phyloP scores from a whole-genome alignment of 2,113 vertebrate species.

The Mirounga angustirostris region DNA sequence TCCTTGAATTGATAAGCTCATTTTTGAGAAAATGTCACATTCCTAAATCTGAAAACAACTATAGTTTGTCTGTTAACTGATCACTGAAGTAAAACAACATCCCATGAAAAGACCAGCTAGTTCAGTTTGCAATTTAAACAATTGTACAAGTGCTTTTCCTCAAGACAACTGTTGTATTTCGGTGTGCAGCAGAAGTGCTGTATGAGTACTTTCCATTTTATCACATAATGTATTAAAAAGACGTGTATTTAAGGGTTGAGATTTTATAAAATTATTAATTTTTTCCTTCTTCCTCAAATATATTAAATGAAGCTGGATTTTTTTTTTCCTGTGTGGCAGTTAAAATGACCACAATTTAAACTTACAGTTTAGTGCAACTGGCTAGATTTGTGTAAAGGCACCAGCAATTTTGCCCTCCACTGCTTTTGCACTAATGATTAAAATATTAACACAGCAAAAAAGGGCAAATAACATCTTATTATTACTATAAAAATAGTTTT shows the following conservation, averaged over 20 bases:
- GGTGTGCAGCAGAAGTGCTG: neutral
- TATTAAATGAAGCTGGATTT: neutral
- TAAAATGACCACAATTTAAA: neutral
- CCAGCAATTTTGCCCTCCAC: neutral
- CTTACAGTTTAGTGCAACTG: neutral
- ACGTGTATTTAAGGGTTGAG: neutral
- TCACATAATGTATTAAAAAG: neutral
- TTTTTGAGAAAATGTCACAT: conserved; percentile 46
- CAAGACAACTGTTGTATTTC: neutral
- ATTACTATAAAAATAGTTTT: conserved; percentile 44
- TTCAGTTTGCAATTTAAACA: neutral
- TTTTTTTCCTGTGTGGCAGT: neutral
- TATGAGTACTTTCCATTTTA: neutral
- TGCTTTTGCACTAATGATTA: conserved; percentile 28
- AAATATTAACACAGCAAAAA: neutral
- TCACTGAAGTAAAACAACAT: neutral
- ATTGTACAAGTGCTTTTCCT: neutral
- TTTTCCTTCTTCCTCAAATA: neutral
- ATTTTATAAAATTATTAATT: conserved; percentile 9
- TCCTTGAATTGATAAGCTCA: conserved; percentile 10
- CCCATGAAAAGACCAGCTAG: neutral
- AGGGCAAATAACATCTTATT: conserved; percentile 1
- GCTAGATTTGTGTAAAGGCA: neutral
- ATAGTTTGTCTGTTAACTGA: neutral
- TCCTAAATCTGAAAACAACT: conserved; percentile 29